Conservation (phyloP, 2,888 invertebrate genomes). For the Aspidapion aeneum region DNA sequence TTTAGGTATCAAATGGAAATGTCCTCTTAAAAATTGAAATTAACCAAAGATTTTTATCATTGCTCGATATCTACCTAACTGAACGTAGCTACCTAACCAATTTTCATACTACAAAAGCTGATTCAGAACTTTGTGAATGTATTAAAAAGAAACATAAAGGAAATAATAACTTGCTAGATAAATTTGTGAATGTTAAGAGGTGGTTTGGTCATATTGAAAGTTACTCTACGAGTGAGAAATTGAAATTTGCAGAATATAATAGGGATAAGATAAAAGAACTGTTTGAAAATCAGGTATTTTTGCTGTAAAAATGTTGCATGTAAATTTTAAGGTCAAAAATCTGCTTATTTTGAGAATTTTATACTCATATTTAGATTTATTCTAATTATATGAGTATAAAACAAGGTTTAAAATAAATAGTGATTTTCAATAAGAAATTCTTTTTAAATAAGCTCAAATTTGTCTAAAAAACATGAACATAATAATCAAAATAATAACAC, state of each 20-base stretch:
- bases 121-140: constrained; percentile 45
- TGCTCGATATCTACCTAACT: constrained; percentile 50
- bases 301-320: constrained; percentile 24
- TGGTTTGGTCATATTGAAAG: constrained; percentile 62
- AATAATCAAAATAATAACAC: neutral
- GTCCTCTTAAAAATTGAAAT: constrained; percentile 19
- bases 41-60: constrained; percentile 21
- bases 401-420: too few species aligned
- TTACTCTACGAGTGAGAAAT: constrained; percentile 53
- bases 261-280: constrained; percentile 46
- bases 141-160: neutral
- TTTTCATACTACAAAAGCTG: constrained; percentile 53
- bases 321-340: neutral
- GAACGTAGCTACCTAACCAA: constrained; percentile 57
- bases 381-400: too few species aligned
- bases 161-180: constrained; percentile 6
- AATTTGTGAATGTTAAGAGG: constrained; percentile 49
- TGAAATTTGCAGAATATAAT: constrained; percentile 46
- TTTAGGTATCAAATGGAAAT: constrained; percentile 26
- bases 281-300: constrained; percentile 32
- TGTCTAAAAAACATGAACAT: too few species aligned
- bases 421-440: too few species aligned
- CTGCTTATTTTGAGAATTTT: neutral
- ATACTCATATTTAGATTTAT: too few species aligned
- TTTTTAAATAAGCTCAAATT: too few species aligned